Conservation (phyloP, 1,140 invertebrate species). For the Eriocheir sinensis region DNA sequence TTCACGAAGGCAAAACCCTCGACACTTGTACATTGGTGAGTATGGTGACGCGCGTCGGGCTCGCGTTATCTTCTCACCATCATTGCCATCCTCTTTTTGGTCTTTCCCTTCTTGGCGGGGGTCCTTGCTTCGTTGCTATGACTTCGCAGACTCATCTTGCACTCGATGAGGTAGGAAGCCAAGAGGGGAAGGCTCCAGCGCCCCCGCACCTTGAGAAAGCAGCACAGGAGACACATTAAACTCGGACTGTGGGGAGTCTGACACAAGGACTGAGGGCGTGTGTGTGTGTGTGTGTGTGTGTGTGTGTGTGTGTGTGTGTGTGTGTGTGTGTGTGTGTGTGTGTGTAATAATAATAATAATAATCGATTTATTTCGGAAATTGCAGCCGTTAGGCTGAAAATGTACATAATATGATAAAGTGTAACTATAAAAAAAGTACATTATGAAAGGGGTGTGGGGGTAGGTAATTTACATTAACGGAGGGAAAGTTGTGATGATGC, state of each 20-base stretch:
- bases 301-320: too few species aligned
- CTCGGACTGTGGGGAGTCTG: too few species aligned
- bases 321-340: too few species aligned
- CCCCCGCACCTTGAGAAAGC: constrained; percentile 74
- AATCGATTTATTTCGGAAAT: too few species aligned
- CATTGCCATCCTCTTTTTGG: constrained; percentile 45
- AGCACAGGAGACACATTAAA: neutral
- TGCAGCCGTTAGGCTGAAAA: too few species aligned
- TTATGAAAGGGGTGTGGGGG: too few species aligned
- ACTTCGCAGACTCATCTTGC: constrained; percentile 80
- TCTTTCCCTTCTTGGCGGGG: constrained; percentile 42
- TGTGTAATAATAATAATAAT: too few species aligned
- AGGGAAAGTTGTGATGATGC: too few species aligned
- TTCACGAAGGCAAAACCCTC: neutral
- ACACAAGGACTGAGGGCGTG: neutral
- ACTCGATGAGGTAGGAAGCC: constrained; percentile 81
- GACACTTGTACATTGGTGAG: neutral
- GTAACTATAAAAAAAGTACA: too few species aligned
- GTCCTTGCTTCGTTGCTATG: constrained; percentile 33
- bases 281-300: too few species aligned
- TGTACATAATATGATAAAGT: too few species aligned
- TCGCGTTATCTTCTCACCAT: constrained; percentile 53
- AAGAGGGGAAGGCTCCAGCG: constrained; percentile 81
- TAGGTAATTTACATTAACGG: too few species aligned
- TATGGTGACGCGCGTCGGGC: neutral